Conservation (phyloP, 2,888 invertebrate species). For the Sarcophaga rosellei region DNA sequence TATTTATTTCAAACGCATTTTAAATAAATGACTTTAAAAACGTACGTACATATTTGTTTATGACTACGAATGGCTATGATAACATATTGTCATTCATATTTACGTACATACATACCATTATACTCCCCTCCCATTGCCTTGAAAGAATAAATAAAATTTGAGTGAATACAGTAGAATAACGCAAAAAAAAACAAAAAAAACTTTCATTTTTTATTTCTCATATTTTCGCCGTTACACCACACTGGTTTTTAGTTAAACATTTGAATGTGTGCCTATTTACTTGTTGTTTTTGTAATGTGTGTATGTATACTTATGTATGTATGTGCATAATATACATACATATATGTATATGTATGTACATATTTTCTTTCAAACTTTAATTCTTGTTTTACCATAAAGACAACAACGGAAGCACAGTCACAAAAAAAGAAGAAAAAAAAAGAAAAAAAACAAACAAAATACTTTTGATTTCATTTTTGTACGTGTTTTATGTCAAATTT, state of each 20-base stretch:
- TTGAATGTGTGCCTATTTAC: constrained; percentile 8
- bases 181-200: too few species aligned
- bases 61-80: not conserved
- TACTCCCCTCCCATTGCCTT: not conserved
- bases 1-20: not conserved
- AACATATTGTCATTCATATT: not conserved
- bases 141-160: not conserved
- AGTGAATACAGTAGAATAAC: constrained; percentile 2
- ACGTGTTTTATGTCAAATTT: constrained; percentile 65
- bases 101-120: not conserved
- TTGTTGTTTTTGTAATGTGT: not conserved
- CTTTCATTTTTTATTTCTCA: constrained; percentile 34
- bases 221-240: constrained; percentile 33
- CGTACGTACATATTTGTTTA: not conserved
- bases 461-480: constrained; percentile 66
- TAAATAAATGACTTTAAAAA: not conserved
- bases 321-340: constrained; percentile 26
- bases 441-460: constrained; percentile 17
- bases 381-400: constrained; percentile 57
- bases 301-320: constrained; percentile 3
- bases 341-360: not conserved
- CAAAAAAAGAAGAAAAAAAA: constrained; percentile 6
- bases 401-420: constrained; percentile 7
- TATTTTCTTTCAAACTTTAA: constrained; percentile 30
- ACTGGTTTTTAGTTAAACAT: constrained; percentile 49